Evolutionary conservation across 2,888 invertebrate genomes (phyloP).

Genomic region (Ormyrus thymus): DNA sequence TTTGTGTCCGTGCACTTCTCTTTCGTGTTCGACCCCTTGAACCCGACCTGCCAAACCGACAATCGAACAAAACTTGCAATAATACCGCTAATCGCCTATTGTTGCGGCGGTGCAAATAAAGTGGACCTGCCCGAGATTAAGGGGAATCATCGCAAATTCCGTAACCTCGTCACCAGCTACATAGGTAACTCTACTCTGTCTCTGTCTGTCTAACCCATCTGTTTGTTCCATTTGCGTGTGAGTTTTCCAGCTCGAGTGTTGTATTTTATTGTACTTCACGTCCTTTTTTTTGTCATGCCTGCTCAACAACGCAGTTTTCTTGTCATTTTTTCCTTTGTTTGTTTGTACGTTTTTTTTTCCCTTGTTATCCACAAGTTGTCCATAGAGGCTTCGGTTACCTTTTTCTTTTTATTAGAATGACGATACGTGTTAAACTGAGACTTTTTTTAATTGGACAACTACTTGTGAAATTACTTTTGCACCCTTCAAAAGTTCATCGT

Average conservation of each 20-base stretch:
- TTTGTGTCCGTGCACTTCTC: slow-evolving; percentile 74
- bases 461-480: not conserved
- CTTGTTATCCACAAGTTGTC: not conserved
- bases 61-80: slow-evolving; percentile 69
- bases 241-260: slow-evolving; percentile 31
- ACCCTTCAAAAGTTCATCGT: too few species aligned
- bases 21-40: slow-evolving; percentile 73
- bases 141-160: slow-evolving; percentile 99
- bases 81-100: slow-evolving; percentile 61
- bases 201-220: slow-evolving; percentile 59
- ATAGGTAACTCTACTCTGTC: slow-evolving; percentile 86
- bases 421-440: not conserved
- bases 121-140: slow-evolving; percentile 99
- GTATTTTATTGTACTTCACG: slow-evolving; percentile 42
- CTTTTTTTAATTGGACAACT: not conserved
- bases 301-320: not conserved
- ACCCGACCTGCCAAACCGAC: slow-evolving; percentile 67
- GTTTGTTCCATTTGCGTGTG: slow-evolving; percentile 53
- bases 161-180: slow-evolving; percentile 99
- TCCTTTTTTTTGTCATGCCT: not conserved
- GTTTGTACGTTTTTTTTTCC: too few species aligned
- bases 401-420: slow-evolving; percentile 3
- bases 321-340: too few species aligned
- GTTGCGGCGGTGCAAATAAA: slow-evolving; percentile 77
- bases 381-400: not conserved